A percentile compares a stretch with the other conserved stretches of the same genome.
These are phyloP conservation scores for Antechinus stuartii DNA, from an alignment of 2,113 vertebrate species.

Conservation along the genomic window DNA sequence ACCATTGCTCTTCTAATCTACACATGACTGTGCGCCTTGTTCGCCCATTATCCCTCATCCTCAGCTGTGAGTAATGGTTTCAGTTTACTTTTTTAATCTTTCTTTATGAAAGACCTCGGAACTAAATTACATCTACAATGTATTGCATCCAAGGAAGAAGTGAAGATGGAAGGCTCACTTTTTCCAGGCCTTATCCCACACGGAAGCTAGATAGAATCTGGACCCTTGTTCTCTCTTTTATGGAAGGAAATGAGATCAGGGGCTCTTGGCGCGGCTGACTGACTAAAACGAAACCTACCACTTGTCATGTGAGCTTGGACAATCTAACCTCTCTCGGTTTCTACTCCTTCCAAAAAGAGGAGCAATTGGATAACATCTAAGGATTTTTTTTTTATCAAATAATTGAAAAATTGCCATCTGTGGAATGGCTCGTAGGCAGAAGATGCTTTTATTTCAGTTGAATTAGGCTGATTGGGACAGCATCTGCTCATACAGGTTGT, in stretches of 20 bases:
- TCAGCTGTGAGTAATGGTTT: not conserved
- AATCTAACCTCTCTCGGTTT: not conserved
- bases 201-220: not conserved
- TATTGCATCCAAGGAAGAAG: not conserved
- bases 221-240: not conserved
- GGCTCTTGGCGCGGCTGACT: not conserved
- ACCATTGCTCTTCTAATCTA: not conserved
- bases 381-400: not conserved
- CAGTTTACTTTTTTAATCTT: not conserved
- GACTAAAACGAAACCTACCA: not conserved
- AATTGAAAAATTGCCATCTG: not conserved
- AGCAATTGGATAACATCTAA: not conserved
- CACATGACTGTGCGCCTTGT: not conserved
- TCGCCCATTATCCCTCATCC: not conserved
- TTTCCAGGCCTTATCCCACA: not conserved
- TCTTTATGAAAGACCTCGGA: not conserved
- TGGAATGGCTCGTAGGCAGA: constrained; percentile 23
- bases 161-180: not conserved
- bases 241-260: not conserved
- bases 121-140: not conserved
- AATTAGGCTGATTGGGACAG: not conserved
- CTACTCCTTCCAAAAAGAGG: constrained; percentile 12
- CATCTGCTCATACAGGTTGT: not conserved
- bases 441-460: constrained; percentile 39
- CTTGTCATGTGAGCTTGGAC: not conserved